These are phyloP conservation scores for Uloborus plumipes DNA, from an alignment of 2,888 invertebrate genomes.

Conservation along the genomic window DNA sequence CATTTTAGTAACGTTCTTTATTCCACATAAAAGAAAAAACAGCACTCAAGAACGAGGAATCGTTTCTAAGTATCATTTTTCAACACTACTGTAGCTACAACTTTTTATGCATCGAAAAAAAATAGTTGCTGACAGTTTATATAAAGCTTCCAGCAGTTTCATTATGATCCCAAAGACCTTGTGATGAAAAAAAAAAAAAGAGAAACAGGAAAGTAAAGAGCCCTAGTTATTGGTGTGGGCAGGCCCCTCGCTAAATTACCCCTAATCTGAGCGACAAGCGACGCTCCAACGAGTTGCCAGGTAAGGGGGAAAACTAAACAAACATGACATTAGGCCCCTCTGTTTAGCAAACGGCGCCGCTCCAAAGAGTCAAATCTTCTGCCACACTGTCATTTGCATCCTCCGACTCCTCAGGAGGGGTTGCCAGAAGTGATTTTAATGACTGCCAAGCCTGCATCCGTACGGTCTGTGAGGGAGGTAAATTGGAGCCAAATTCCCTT, in stretches of 20 bases:
- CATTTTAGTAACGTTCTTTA: too few species aligned
- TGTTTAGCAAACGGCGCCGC: slow-evolving; percentile 19
- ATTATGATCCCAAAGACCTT: too few species aligned
- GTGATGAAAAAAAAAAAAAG: too few species aligned
- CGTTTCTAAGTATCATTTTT: too few species aligned
- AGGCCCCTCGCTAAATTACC: slow-evolving; percentile 10
- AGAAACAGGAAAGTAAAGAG: too few species aligned
- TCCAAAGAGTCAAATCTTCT: slow-evolving; percentile 38
- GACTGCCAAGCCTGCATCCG: neutral
- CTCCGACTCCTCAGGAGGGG: slow-evolving; percentile 29
- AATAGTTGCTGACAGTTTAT: too few species aligned
- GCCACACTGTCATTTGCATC: slow-evolving; percentile 61
- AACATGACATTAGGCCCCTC: slow-evolving; percentile 16
- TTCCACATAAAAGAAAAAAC: too few species aligned
- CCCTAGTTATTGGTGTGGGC: neutral
- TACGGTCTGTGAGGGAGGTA: neutral
- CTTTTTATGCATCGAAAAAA: too few species aligned
- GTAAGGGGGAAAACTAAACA: slow-evolving; percentile 13
- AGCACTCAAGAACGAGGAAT: too few species aligned
- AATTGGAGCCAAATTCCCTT: neutral
- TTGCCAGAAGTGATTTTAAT: slow-evolving; percentile 15
- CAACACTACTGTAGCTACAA: too few species aligned
- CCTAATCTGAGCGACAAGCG: slow-evolving; percentile 20
- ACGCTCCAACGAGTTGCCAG: slow-evolving; percentile 6
- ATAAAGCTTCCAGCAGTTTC: too few species aligned